These are phyloP conservation scores for Callinectes sapidus DNA, from an alignment of 2,888 invertebrate genomes.

Conservation along the genomic window DNA sequence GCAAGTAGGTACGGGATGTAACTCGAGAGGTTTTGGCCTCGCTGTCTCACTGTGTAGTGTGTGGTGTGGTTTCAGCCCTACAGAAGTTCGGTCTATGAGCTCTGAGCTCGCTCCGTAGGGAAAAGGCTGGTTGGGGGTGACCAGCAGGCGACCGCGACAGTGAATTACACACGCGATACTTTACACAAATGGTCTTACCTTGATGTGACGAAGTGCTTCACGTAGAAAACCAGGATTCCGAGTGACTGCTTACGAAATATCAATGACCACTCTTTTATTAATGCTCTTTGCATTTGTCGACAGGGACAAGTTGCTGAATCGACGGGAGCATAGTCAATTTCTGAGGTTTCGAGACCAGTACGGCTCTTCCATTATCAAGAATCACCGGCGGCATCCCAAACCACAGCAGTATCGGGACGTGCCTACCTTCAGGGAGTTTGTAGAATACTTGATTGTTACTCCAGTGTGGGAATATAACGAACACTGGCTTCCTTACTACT, in stretches of 20 bases:
- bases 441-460: conserved; percentile 63
- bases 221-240: no score
- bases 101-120: no score
- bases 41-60: no score
- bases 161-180: no score
- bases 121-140: no score
- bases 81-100: no score
- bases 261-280: background rate
- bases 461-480: conserved; percentile 65
- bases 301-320: conserved; percentile 64
- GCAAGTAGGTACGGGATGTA: no score
- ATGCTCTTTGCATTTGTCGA: background rate
- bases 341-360: conserved; percentile 47
- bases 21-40: no score
- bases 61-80: no score
- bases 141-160: no score
- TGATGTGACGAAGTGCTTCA: no score
- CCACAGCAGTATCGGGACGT: conserved; percentile 48
- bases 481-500: conserved; percentile 72
- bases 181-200: background rate
- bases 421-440: conserved; percentile 70
- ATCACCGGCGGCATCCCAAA: conserved; percentile 40
- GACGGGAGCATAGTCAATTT: conserved; percentile 42
- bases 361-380: conserved; percentile 56
- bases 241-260: background rate